Conservation (phyloP, 1,140 invertebrate genomes). For the Drosophila subobscura region DNA sequence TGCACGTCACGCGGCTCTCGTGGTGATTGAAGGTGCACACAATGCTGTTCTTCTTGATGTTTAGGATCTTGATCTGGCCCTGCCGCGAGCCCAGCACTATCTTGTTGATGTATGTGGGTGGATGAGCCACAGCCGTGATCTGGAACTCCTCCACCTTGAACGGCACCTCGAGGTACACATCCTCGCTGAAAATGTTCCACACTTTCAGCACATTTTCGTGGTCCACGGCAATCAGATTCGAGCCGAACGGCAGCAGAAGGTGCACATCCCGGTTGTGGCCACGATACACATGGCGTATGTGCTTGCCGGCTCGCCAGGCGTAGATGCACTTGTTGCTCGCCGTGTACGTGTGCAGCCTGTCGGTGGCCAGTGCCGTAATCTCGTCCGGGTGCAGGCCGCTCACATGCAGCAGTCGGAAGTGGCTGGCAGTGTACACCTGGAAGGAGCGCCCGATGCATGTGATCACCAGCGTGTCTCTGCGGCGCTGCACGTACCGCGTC, state of each 20-base stretch:
- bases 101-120: conserved; percentile 97
- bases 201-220: conserved; percentile 90
- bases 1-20: conserved; percentile 87
- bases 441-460: conserved; percentile 96
- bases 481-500: conserved; percentile 91
- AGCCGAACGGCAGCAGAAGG: conserved; percentile 93
- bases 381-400: conserved; percentile 92
- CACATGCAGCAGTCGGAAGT: conserved; percentile 92
- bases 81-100: conserved; percentile 95
- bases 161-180: conserved; percentile 87
- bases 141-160: conserved; percentile 90
- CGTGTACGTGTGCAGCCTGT: conserved; percentile 93
- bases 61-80: conserved; percentile 95
- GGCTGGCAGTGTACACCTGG: conserved; percentile 94
- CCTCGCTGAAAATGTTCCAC: conserved; percentile 93
- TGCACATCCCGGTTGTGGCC: conserved; percentile 91
- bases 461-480: conserved; percentile 94
- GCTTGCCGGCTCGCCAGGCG: conserved; percentile 94
- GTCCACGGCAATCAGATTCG: conserved; percentile 94
- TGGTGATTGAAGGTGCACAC: conserved; percentile 93
- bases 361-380: conserved; percentile 92
- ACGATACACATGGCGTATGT: conserved; percentile 92
- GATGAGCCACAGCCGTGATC: conserved; percentile 93
- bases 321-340: conserved; percentile 91
- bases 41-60: conserved; percentile 91